Base-by-base conservation (phyloP, 2,888 invertebrate genomes). In the Diaperis boleti region DNA sequence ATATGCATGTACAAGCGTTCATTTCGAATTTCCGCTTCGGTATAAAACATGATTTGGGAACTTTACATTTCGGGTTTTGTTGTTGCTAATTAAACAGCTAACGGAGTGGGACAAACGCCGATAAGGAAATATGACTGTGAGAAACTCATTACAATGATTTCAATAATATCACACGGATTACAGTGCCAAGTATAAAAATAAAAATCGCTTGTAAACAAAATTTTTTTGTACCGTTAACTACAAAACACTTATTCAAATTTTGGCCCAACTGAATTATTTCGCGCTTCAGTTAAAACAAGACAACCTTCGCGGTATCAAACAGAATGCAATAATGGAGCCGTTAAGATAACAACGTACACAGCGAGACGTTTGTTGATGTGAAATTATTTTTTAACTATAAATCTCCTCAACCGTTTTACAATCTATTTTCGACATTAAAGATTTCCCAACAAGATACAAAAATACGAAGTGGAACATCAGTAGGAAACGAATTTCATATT, bases 371-470 rank as follows among this genome's bases (percentile, higher is more conserved):
- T 39, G 22, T 13, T 33, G 42, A 42, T 42, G 52, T 47, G 56
- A 66, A 68, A 64, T 59, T 49, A 64, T 66, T 64, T 60, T 57
- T 33, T 52, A 50, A 63, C 62, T 54, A 68, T 66, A 64, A 68
- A 68, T 68, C 68, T 68, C 54, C 55, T 55, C 62, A 66, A 64
- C 49, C 54, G 59, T 55, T 59, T 14, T n/a, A 18, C 37, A 59
- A 59, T 62, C 52, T 68, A 65, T 68, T 65, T 60, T 60, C 17
- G 41, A 59, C 47, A 49, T 49, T 57, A 26, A 52, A 60, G 60
- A 60, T 60, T 60, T 60, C 60, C 52, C 60, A 60, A 60, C 60
- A 22, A 22, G 60, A 60, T 60, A 60, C 60, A 60, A 60, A 60
- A 60, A 50, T 60, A 60, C 60, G 52, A 60, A 60, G 42, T 50